Conservation (phyloP, 2,888 invertebrate genomes). For the Amphimallon solstitiale region DNA sequence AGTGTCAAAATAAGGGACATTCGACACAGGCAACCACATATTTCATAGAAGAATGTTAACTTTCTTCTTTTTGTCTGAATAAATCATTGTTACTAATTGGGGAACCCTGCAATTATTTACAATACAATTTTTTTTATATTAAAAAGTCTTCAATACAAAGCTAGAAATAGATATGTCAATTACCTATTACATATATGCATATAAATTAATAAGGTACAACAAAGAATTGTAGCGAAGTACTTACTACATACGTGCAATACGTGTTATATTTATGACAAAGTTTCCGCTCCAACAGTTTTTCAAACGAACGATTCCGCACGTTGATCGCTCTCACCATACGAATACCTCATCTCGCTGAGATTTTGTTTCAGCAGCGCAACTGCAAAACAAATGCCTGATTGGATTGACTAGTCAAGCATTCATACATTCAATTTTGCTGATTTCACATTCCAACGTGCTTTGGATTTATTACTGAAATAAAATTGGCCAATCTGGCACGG, state of each 20-base stretch:
- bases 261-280: neutral
- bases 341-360: conserved; percentile 8
- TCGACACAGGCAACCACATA: too few relatives aligned
- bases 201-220: too few relatives aligned
- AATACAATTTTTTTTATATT: too few relatives aligned
- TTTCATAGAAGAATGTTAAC: too few relatives aligned
- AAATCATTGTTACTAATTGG: too few relatives aligned
- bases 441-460: conserved; percentile 38
- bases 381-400: conserved; percentile 47
- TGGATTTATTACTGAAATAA: conserved; percentile 36
- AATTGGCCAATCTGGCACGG: conserved; percentile 32
- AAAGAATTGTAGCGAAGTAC: too few relatives aligned
- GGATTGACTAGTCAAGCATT: conserved; percentile 46
- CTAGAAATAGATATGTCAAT: too few relatives aligned
- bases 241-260: neutral
- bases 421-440: conserved; percentile 43
- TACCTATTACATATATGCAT: too few relatives aligned
- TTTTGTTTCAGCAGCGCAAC: conserved; percentile 26
- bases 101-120: too few relatives aligned
- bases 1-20: too few relatives aligned
- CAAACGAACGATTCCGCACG: neutral
- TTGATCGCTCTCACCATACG: conserved; percentile 1
- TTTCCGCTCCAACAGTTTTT: neutral
- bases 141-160: too few relatives aligned
- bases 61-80: too few relatives aligned